Conservation (phyloP, 2,888 invertebrate genomes). For the Troides oblongomaculatus region DNA sequence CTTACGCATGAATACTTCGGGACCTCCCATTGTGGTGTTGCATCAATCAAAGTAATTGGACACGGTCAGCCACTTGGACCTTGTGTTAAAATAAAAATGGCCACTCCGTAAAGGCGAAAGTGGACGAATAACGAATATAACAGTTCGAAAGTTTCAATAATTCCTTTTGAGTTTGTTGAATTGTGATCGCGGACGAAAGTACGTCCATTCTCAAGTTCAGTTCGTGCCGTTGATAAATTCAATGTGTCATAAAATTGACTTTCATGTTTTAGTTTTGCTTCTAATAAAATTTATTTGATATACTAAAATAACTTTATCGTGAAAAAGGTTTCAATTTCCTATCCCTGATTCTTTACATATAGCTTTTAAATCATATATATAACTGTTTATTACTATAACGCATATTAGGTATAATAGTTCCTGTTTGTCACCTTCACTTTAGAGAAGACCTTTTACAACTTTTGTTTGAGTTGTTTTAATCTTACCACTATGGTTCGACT, state of each 20-base stretch:
- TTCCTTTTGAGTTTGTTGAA: conserved; percentile 5
- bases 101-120: conserved; percentile 33
- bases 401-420: too few relatives aligned
- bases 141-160: conserved; percentile 23
- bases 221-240: conserved; percentile 5
- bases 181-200: conserved; percentile 13
- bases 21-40: conserved; percentile 42
- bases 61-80: conserved; percentile 40
- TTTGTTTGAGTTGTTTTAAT: too few relatives aligned
- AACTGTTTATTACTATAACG: too few relatives aligned
- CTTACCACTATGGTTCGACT: too few relatives aligned
- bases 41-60: conserved; percentile 52
- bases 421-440: too few relatives aligned
- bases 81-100: conserved; percentile 35
- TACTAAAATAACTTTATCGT: too few relatives aligned
- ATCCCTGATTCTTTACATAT: too few relatives aligned
- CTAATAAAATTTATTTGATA: not conserved
- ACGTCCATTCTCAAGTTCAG: not conserved
- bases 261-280: not conserved
- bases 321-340: too few relatives aligned
- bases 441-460: too few relatives aligned
- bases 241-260: not conserved
- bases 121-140: conserved; percentile 37
- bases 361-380: too few relatives aligned
- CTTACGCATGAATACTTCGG: conserved; percentile 32